Percentiles rank a stretch among this genome's conserved stretches.
Conservation (phyloP, 1,140 invertebrate genomes). For the Drosophila subobscura region DNA sequence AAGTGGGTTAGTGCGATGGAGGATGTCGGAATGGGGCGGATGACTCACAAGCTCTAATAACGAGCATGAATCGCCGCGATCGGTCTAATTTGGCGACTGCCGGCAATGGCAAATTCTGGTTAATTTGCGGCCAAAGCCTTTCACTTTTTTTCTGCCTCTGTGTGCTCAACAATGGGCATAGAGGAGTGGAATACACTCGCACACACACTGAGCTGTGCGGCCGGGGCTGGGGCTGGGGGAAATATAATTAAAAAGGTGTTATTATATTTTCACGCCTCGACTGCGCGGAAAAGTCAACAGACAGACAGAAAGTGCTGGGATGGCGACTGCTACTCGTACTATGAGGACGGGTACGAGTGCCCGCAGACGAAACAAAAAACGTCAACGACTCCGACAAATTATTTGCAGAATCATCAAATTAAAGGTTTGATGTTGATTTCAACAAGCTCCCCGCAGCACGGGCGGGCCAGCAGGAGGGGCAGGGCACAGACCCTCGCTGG, state of each 20-base stretch:
- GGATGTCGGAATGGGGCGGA: neutral
- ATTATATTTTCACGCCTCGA: conserved; percentile 81
- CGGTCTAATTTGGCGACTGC: conserved; percentile 67
- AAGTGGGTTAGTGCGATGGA: too few relatives aligned
- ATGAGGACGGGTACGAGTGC: neutral
- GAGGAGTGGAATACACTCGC: neutral
- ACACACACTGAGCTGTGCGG: neutral
- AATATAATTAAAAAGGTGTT: conserved; percentile 78
- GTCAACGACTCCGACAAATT: conserved; percentile 75
- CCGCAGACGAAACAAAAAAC: conserved; percentile 24
- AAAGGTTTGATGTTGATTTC: conserved; percentile 82
- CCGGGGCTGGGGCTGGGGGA: conserved; percentile 5
- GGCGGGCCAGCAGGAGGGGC: neutral
- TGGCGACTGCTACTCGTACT: conserved; percentile 8
- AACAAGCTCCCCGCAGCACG: conserved; percentile 55
- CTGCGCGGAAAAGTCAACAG: conserved; percentile 61
- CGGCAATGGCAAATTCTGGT: conserved; percentile 50
- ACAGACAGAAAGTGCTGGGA: conserved; percentile 29
- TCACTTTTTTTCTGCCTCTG: conserved; percentile 51
- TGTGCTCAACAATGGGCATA: neutral
- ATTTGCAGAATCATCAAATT: conserved; percentile 82
- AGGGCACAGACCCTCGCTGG: neutral
- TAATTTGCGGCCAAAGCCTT: conserved; percentile 64
- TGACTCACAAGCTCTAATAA: conserved; percentile 32
- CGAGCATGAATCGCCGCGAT: conserved; percentile 46